Percentiles rank a stretch among this genome's conserved stretches.
Evolutionary conservation across 1,140 invertebrate species (phyloP).

Genomic region (Pinna nobilis): DNA sequence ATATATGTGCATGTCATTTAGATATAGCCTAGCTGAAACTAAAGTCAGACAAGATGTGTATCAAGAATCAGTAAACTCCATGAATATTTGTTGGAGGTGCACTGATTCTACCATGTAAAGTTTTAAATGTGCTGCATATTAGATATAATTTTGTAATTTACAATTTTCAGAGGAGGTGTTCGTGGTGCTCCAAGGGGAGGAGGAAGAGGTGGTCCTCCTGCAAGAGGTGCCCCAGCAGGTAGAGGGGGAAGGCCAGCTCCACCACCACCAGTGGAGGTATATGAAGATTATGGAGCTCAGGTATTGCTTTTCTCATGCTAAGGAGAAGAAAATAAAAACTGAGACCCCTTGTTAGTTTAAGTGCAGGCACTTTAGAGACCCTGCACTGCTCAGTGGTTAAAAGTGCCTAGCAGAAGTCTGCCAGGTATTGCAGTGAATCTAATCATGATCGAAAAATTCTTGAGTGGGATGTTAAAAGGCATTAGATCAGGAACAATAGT

Average conservation of each 20-base stretch:
- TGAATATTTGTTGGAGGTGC: background rate
- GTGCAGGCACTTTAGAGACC: too few species aligned
- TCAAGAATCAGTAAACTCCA: too few species aligned
- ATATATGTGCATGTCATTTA: too few species aligned
- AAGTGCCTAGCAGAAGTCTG: too few species aligned
- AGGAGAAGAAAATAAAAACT: background rate
- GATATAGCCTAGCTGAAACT: too few species aligned
- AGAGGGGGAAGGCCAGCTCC: constrained; percentile 26
- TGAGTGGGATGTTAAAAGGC: too few species aligned
- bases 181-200: constrained; percentile 24
- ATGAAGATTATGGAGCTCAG: constrained; percentile 22
- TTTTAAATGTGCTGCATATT: constrained; percentile 12
- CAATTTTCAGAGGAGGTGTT: constrained; percentile 15
- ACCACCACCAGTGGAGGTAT: constrained; percentile 1
- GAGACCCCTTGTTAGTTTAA: background rate
- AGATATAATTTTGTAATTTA: constrained; percentile 8
- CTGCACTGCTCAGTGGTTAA: too few species aligned
- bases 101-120: too few species aligned
- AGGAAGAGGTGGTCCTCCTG: constrained; percentile 22
- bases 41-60: too few species aligned
- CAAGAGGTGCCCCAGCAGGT: constrained; percentile 23
- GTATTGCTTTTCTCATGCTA: background rate
- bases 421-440: too few species aligned
- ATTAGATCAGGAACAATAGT: too few species aligned
- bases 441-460: too few species aligned